phyloP scores from a whole-genome alignment of 2,888 invertebrate genomes.

The Chirona hameri region DNA sequence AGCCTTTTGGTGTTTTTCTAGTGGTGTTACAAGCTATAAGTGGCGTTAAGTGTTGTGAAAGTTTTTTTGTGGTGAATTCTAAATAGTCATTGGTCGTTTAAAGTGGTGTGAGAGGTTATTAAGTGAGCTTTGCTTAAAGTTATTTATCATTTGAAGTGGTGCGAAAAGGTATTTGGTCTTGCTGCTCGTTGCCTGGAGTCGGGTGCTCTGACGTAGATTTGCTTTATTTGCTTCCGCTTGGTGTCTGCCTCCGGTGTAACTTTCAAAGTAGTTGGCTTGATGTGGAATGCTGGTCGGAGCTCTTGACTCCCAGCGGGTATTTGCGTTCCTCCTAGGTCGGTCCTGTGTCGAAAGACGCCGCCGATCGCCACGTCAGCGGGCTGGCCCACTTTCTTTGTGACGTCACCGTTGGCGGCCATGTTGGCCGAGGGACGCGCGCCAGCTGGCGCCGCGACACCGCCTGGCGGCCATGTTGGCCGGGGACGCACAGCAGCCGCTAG shows the following conservation, averaged over 20 bases:
- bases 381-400: slow-evolving; percentile 1
- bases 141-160: too few relatives aligned
- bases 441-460: too few relatives aligned
- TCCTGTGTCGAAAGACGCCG: neutral
- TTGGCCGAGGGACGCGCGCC: too few relatives aligned
- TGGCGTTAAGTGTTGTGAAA: too few relatives aligned
- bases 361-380: neutral
- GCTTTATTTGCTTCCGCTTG: neutral
- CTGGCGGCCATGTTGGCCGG: too few relatives aligned
- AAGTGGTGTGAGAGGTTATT: too few relatives aligned
- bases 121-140: too few relatives aligned
- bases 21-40: too few relatives aligned
- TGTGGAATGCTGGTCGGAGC: neutral
- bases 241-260: neutral
- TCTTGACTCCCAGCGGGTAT: neutral
- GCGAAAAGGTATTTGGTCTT: neutral
- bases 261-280: too few relatives aligned
- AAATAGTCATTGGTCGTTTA: too few relatives aligned
- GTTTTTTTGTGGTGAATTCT: too few relatives aligned
- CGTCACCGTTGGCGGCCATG: neutral
- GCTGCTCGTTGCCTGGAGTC: neutral
- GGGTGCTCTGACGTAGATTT: neutral
- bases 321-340: slow-evolving; percentile 13
- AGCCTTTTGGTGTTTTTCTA: neutral
- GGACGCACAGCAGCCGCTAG: neutral